Conservation (phyloP, 2,113 vertebrate genomes). For the Centropus unirufus region DNA sequence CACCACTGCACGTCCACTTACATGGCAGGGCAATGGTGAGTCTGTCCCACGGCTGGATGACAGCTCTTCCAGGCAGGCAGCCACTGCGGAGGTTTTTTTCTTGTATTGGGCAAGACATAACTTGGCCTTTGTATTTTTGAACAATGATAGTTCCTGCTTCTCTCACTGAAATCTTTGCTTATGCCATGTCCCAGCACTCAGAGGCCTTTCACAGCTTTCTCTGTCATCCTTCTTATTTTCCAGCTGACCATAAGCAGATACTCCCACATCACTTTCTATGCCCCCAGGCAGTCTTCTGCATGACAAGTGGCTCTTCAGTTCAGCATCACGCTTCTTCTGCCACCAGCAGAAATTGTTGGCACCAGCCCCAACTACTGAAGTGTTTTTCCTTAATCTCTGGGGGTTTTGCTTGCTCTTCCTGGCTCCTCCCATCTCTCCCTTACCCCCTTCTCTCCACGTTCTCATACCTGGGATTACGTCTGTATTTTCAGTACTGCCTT, state of each 20-base stretch:
- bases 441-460: not conserved
- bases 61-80: not conserved
- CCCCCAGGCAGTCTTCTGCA: not conserved
- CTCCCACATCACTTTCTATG: accelerated
- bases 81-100: accelerated
- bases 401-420: not conserved
- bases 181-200: accelerated
- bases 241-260: not conserved
- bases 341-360: not conserved
- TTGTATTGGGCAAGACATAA: not conserved
- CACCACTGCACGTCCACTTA: not conserved
- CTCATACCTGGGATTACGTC: not conserved
- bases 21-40: not conserved
- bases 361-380: not conserved
- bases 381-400: not conserved
- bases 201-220: not conserved
- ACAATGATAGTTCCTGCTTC: not conserved
- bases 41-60: not conserved
- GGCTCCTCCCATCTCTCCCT: not conserved
- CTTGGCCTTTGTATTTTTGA: not conserved
- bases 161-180: not conserved
- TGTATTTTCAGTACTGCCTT: not conserved
- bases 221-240: not conserved
- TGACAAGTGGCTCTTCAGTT: not conserved
- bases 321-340: not conserved